Conservation (phyloP, 2,888 invertebrate genomes). For the Adelphocoris suturalis region DNA sequence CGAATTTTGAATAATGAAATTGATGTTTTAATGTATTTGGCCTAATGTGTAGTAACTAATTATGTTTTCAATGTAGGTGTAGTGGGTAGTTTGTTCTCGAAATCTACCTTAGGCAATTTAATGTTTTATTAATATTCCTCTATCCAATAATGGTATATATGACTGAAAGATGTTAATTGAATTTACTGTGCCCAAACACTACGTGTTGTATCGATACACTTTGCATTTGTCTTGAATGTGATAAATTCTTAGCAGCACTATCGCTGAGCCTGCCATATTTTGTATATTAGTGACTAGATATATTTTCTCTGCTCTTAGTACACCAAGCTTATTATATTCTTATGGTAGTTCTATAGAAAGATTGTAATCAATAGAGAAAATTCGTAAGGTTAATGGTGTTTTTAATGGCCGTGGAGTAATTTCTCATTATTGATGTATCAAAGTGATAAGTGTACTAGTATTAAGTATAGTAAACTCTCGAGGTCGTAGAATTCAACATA, state of each 20-base stretch:
- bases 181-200: constrained; percentile 53
- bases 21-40: constrained; percentile 18
- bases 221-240: constrained; percentile 60
- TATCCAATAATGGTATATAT: background rate
- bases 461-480: background rate
- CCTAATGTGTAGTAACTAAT: background rate
- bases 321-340: constrained; percentile 31
- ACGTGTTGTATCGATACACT: constrained; percentile 57
- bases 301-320: constrained; percentile 49
- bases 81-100: constrained; percentile 1
- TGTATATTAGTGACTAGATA: constrained; percentile 33
- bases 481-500: background rate
- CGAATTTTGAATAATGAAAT: background rate
- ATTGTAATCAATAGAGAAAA: constrained; percentile 2
- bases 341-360: background rate
- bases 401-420: background rate
- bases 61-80: background rate
- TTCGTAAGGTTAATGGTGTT: background rate
- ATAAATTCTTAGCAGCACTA: constrained; percentile 46
- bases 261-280: constrained; percentile 56
- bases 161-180: constrained; percentile 48
- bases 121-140: background rate
- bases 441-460: background rate
- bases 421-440: background rate
- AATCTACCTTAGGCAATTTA: background rate